Percentiles rank a stretch among this genome's conserved stretches.
These are phyloP conservation scores for Rallus limicola DNA, from an alignment of 2,113 vertebrate species.

Conservation along the genomic window DNA sequence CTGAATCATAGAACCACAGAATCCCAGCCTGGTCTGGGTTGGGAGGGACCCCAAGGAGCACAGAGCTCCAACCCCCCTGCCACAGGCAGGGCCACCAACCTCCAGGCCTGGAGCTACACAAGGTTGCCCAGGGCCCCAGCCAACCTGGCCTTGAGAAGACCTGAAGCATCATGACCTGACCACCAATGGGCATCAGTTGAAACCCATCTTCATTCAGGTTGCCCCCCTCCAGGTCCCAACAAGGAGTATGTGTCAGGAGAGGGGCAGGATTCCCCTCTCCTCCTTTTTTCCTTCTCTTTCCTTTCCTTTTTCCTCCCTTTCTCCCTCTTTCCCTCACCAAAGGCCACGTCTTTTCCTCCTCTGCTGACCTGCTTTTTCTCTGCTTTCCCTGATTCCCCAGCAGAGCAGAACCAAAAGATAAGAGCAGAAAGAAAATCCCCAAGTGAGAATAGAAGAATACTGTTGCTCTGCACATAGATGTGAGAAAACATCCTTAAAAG, in stretches of 20 bases:
- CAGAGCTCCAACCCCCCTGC: too few relatives aligned
- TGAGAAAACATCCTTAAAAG: background rate
- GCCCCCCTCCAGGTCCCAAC: background rate
- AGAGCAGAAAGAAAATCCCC: background rate
- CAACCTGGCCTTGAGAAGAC: background rate
- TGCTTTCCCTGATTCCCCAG: background rate
- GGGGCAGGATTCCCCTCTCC: background rate
- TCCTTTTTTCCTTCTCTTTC: background rate
- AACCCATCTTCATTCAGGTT: background rate
- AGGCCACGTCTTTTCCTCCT: background rate
- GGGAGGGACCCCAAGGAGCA: too few relatives aligned
- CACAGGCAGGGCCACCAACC: too few relatives aligned
- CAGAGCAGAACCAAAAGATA: background rate
- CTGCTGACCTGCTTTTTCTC: background rate
- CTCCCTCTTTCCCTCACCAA: background rate
- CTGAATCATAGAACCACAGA: too few relatives aligned
- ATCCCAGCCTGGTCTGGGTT: too few relatives aligned
- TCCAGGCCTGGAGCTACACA: too few relatives aligned
- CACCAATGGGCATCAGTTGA: background rate
- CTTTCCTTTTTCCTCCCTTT: background rate
- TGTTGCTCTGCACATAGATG: fast-evolving
- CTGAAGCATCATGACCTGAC: background rate
- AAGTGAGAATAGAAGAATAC: background rate
- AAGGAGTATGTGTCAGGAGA: background rate
- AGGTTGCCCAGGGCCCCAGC: too few relatives aligned